Percentiles rank a stretch among this genome's conserved stretches.
Evolutionary conservation across 2,797 vertebrate genomes (phyloP).

Genomic region (Silurus lanzhouensis): DNA sequence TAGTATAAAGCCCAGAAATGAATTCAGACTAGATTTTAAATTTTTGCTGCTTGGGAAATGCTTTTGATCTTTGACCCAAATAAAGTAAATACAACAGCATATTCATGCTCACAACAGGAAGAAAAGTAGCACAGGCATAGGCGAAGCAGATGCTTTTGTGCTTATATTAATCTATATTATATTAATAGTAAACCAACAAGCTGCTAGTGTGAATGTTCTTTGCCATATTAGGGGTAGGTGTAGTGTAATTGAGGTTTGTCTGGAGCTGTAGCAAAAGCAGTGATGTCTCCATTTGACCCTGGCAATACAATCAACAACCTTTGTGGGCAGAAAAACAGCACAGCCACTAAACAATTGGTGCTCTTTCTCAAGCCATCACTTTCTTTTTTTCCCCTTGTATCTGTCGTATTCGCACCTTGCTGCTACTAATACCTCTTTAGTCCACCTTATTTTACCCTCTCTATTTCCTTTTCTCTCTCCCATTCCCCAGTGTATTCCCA

Average conservation of each 20-base stretch:
- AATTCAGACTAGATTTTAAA: background rate
- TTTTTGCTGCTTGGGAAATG: too few species aligned
- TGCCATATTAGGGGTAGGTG: background rate
- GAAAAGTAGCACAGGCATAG: background rate
- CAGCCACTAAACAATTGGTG: conserved; percentile 33
- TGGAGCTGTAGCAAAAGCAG: background rate
- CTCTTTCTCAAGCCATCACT: conserved; percentile 7
- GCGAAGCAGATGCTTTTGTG: background rate
- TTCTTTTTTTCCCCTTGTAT: conserved; percentile 2
- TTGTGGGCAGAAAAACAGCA: conserved; percentile 2
- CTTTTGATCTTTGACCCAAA: background rate
- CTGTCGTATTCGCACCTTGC: background rate
- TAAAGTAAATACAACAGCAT: background rate
- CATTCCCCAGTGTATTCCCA: background rate
- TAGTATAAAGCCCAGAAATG: background rate
- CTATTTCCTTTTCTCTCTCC: background rate
- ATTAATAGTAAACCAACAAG: background rate
- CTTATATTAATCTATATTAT: background rate
- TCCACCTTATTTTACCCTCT: conserved; percentile 7
- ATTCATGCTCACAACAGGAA: background rate
- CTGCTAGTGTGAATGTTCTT: background rate
- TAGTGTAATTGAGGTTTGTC: conserved; percentile 1
- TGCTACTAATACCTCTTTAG: conserved; percentile 6
- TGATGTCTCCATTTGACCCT: conserved; percentile 22
- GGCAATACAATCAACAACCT: background rate